phyloP scores from a whole-genome alignment of 2,888 invertebrate genomes.

The Plemyria rubiginata region DNA sequence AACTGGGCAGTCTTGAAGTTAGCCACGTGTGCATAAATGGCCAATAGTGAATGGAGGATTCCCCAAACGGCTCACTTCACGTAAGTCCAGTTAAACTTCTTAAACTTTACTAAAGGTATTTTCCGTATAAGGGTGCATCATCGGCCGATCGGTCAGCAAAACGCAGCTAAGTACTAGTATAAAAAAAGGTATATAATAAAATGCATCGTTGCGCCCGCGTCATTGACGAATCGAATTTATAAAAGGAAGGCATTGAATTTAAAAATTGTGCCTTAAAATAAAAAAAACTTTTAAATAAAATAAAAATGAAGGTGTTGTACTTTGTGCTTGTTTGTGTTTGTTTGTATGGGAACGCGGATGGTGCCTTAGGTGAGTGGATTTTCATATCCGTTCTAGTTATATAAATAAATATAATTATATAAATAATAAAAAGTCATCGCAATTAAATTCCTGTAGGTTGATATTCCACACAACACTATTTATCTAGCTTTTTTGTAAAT shows the following conservation, averaged over 20 bases:
- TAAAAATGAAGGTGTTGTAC: conserved; percentile 37
- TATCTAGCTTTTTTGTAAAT: too few species aligned
- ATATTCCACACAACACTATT: too few species aligned
- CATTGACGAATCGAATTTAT: conserved; percentile 27
- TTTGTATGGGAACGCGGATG: conserved; percentile 30
- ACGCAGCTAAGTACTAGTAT: neutral
- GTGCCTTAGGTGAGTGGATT: conserved; percentile 33
- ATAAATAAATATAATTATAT: too few species aligned
- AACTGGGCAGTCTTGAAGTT: too few species aligned
- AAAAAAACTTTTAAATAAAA: conserved; percentile 5
- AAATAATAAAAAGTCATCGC: too few species aligned
- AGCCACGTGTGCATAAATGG: too few species aligned
- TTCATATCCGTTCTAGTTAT: too few species aligned
- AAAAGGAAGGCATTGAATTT: conserved; percentile 15
- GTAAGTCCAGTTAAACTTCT: too few species aligned
- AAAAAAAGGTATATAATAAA: conserved; percentile 32
- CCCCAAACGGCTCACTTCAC: too few species aligned
- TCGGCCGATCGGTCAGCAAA: conserved; percentile 20
- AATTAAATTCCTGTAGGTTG: too few species aligned
- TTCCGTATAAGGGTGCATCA: conserved; percentile 9
- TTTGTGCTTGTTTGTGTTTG: conserved; percentile 34
- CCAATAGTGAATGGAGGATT: too few species aligned
- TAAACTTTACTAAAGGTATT: neutral
- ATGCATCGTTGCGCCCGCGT: conserved; percentile 17
- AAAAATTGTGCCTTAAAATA: neutral